Conservation (phyloP, 2,113 vertebrate species). For the Cariama cristata region DNA sequence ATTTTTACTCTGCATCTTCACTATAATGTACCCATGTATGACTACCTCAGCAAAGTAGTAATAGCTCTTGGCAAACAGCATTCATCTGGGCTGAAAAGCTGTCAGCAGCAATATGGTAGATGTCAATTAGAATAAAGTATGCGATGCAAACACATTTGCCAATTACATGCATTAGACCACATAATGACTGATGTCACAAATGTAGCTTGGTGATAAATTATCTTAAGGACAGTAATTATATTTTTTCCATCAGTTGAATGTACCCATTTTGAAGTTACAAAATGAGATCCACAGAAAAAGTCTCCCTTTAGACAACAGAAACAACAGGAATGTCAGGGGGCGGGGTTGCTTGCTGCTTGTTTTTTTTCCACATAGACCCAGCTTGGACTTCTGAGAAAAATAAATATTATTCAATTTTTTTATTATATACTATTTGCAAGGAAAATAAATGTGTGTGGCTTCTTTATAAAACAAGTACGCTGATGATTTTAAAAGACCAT, state of each 20-base stretch:
- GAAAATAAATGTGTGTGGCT: not conserved
- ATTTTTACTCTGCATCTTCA: constrained; percentile 11
- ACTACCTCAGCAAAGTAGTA: constrained; percentile 56
- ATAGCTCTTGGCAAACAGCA: constrained; percentile 64
- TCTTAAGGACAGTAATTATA: constrained; percentile 69
- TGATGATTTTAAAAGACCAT: not conserved
- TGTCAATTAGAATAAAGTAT: constrained; percentile 75
- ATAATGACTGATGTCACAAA: constrained; percentile 72
- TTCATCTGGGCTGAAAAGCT: constrained; percentile 71
- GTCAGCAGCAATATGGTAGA: constrained; percentile 68
- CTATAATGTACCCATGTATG: not conserved
- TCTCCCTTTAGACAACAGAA: not conserved
- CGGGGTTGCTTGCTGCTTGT: not conserved
- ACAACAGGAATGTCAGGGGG: not conserved
- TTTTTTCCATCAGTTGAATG: constrained; percentile 56
- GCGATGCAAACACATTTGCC: constrained; percentile 66
- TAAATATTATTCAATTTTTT: not conserved
- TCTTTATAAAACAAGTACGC: not conserved
- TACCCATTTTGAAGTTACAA: constrained; percentile 37
- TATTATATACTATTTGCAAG: not conserved
- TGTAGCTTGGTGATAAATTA: constrained; percentile 69
- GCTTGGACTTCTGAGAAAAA: not conserved
- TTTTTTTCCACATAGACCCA: not conserved
- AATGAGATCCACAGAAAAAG: not conserved
- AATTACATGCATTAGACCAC: constrained; percentile 73